Percentiles rank a stretch among this genome's conserved stretches.
phyloP scores from a whole-genome alignment of 2,113 vertebrate genomes.

The Entelurus aequoreus region DNA sequence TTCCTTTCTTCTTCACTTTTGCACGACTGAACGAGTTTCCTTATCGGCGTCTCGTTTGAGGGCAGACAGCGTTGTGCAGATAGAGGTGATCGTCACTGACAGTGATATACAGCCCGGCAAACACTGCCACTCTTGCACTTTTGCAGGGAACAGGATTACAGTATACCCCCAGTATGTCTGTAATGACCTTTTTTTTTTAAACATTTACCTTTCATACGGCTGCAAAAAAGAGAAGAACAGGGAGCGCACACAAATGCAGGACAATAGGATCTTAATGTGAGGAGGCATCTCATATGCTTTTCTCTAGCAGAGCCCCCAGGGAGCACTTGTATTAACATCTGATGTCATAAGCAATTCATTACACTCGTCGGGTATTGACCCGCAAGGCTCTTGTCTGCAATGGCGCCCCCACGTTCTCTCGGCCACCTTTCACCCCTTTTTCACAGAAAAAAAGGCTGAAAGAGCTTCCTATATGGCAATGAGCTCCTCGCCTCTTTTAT shows the following conservation, averaged over 20 bases:
- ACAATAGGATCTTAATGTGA: constrained; percentile 24
- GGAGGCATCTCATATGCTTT: constrained; percentile 35
- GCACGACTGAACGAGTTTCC: no score
- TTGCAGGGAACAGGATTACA: constrained; percentile 36
- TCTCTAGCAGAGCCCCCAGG: constrained; percentile 14
- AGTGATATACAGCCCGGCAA: background rate
- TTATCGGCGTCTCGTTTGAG: no score
- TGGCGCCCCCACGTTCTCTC: constrained; percentile 26
- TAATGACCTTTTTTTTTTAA: constrained; percentile 44
- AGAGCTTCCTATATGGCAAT: constrained; percentile 13
- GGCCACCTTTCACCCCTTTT: background rate
- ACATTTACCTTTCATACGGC: background rate
- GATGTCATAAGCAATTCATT: constrained; percentile 58
- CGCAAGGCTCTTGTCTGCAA: constrained; percentile 32
- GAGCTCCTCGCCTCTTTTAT: background rate
- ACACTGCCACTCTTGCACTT: constrained; percentile 39
- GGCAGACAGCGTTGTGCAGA: no score
- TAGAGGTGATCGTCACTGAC: background rate
- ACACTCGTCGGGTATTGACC: constrained; percentile 37
- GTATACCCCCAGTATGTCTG: constrained; percentile 15
- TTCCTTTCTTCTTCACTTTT: no score
- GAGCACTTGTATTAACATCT: constrained; percentile 39
- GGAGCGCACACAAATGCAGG: constrained; percentile 25
- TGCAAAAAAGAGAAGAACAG: background rate
- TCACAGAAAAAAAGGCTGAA: background rate